A percentile compares a stretch with the other conserved stretches of the same genome.
Evolutionary conservation across 2,888 invertebrate species (phyloP).

Genomic region (Hemaris fuciformis): DNA sequence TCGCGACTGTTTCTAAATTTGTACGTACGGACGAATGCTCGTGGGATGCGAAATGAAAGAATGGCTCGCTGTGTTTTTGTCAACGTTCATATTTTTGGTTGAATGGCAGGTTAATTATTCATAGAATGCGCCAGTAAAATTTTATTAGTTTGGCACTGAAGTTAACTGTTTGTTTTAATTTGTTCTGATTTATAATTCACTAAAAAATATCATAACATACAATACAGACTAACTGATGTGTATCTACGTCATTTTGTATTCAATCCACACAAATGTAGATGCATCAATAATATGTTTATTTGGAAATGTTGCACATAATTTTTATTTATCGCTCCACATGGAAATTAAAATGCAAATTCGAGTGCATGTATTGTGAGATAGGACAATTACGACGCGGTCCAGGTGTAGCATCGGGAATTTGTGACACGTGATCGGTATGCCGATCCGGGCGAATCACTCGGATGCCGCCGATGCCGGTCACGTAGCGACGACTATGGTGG

Average conservation of each 20-base stretch:
- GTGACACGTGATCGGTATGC: conserved; percentile 54
- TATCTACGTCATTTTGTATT: neutral
- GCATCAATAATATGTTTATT: neutral
- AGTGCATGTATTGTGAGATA: conserved; percentile 12
- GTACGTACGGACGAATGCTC: conserved; percentile 35
- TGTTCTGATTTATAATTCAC: no score
- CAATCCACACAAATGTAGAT: neutral
- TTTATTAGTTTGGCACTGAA: neutral
- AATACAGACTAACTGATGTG: no score
- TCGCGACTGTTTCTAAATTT: conserved; percentile 55
- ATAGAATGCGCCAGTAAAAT: neutral
- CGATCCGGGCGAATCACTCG: conserved; percentile 21
- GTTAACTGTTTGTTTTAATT: neutral
- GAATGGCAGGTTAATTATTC: neutral
- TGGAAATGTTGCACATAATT: conserved; percentile 2
- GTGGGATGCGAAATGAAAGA: conserved; percentile 22
- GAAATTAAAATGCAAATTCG: conserved; percentile 6
- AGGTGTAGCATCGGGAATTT: conserved; percentile 47
- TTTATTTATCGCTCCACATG: neutral
- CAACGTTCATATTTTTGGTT: neutral
- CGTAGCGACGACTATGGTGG: conserved; percentile 43
- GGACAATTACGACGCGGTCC: conserved; percentile 14
- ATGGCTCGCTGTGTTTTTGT: conserved; percentile 7
- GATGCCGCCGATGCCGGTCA: conserved; percentile 44
- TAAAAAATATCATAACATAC: no score